Evolutionary conservation across 2,797 vertebrate genomes (phyloP), one percentile per base, ranked within the genome.

Genomic region (Coccyzus lansbergi): DNA sequence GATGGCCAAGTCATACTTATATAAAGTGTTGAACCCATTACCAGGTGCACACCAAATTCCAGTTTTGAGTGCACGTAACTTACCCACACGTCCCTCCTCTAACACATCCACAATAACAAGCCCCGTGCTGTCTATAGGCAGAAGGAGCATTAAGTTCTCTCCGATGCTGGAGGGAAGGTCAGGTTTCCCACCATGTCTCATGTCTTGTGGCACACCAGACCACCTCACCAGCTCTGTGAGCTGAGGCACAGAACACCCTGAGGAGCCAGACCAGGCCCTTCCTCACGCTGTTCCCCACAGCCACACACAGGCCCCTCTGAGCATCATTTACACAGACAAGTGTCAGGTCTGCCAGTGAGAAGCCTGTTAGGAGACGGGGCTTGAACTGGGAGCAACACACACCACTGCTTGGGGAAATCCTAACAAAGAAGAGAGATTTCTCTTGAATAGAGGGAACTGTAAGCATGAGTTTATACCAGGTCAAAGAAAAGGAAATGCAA

Each of bases 401-500:
- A 15, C 34, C 26, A 2, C 65, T 82, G 49, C 0, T 0, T 7
- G 48, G 64, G 86, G 72, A 59, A 48, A n/a, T 16, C 28, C 74
- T 9, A n/a, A 63, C 36, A 18, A 14, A 4, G 2, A 5, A 21
- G 33, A 14, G 53, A 15, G 22, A 21, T 52, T 21, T 60, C 63
- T 53, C 12, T 28, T 71, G n/a, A 68, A 17, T 1, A 42, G 26
- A 5, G 38, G 88, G 72, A 52, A 8, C 2, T 70, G 44, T 46
- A 53, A 77, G 82, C 51, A 6, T 2, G 34, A 86, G 77, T 91
- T 87, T 92, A 93, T 76, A 87, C 40, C 52, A n/a, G 87, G 92
- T 83, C 92, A 85, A 63, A 92, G 48, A 62, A 70, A 68, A 88
- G 75, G 78, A 86, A 86, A 88, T 9, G 76, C n/a, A 75, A 79